Evolutionary conservation across 2,888 invertebrate genomes (phyloP), one percentile per base, ranked within the genome.

Genomic region (Onchidella celtica): DNA sequence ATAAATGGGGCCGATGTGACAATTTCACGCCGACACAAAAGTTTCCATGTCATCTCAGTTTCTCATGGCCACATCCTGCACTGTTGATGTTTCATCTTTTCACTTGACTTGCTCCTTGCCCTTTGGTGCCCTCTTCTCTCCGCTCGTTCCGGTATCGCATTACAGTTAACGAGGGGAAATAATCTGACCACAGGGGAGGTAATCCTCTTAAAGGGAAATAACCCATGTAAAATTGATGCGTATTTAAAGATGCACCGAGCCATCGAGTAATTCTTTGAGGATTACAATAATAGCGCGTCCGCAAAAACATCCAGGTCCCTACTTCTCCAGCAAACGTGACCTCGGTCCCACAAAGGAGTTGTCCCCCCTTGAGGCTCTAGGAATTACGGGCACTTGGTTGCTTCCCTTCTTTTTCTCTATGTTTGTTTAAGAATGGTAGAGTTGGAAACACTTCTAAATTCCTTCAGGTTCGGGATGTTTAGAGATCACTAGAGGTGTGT

Each of bases 141-240:
- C n/a, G n/a, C n/a, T 3, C 6, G 4, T 4, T 36, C 32, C 72
- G 14, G 65, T 63, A 75, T 63, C 75, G 47, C 75, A 1, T 75
- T 36, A 40, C 75, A 38, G 40, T 34, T 65, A 75, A 75, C 63
- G 40, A 75, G 63, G 47, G 40, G 63, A 21, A 65, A 75, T 75
- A 65, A 63, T 65, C 63, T 38, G 11, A 61, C 75, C 38, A 29
- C 27, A 75, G 59, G 75, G 75, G 61, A 65, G 75, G 40, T 65
- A 75, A 34, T 14, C 38, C 40, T 2, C 32, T 29, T 4, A n/a
- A 75, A 24, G 75, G 75, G 75, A 75, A 75, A 65, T 47, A 75
- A 47, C 65, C 65, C 63, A 47, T 47, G 65, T 32, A 65, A 75
- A 36, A 75, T 6, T 29, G 27, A 38, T 47, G 40, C 17, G 32